A percentile compares a stretch with the other conserved stretches of the same genome.
Conservation (phyloP, 1,140 invertebrate genomes). For the Zaprionus capensis region DNA sequence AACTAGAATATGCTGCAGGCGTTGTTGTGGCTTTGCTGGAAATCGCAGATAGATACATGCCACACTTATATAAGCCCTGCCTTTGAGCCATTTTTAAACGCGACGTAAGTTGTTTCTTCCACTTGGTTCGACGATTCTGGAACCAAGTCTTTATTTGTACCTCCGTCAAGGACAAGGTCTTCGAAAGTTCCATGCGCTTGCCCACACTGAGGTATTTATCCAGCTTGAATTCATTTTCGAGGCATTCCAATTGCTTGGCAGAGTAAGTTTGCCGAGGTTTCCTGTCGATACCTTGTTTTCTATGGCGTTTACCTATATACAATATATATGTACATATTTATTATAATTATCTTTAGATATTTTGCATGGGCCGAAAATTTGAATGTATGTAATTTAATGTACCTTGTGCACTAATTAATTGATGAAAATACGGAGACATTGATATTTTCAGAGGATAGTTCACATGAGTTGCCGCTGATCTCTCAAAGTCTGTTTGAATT, state of each 20-base stretch:
- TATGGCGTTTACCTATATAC: slow-evolving; percentile 87
- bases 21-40: background rate
- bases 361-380: background rate
- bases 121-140: slow-evolving; percentile 97
- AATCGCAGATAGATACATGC: slow-evolving; percentile 38
- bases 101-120: slow-evolving; percentile 97
- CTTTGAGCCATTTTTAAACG: slow-evolving; percentile 93
- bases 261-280: slow-evolving; percentile 98
- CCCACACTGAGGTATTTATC: slow-evolving; percentile 98
- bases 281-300: slow-evolving; percentile 94
- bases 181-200: slow-evolving; percentile 96
- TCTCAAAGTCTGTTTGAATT: background rate
- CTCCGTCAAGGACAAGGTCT: slow-evolving; percentile 94
- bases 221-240: slow-evolving; percentile 96
- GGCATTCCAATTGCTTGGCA: slow-evolving; percentile 94
- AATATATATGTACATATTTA: background rate
- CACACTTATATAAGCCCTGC: slow-evolving; percentile 90
- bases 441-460: slow-evolving; percentile 20
- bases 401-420: slow-evolving; percentile 50
- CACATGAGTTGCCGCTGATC: background rate
- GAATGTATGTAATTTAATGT: background rate
- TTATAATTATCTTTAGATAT: background rate
- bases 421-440: slow-evolving; percentile 42
- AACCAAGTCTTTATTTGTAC: slow-evolving; percentile 99
- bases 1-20: background rate